Percentiles rank a stretch among this genome's conserved stretches.
Conservation (phyloP, 2,797 vertebrate genomes). For the Neoniphon sammara region DNA sequence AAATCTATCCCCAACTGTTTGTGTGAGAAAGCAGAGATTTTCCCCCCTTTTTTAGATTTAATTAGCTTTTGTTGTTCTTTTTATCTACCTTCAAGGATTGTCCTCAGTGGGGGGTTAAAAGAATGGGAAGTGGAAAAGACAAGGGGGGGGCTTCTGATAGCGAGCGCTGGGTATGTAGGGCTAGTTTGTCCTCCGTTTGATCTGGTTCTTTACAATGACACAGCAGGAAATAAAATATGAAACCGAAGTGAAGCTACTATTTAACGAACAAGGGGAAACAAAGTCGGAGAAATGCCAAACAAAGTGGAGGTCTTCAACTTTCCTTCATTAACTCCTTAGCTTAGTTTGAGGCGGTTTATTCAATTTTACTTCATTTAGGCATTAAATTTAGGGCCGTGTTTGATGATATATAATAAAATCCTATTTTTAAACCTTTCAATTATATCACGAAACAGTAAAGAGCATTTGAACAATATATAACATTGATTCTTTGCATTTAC, state of each 20-base stretch:
- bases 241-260: slow-evolving; percentile 76
- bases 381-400: slow-evolving; percentile 55
- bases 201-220: slow-evolving; percentile 80
- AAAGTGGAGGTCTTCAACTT: slow-evolving; percentile 68
- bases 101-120: slow-evolving; percentile 83
- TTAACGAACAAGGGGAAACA: slow-evolving; percentile 78
- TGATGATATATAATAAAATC: slow-evolving; percentile 70
- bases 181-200: slow-evolving; percentile 81
- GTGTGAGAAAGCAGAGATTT: slow-evolving; percentile 77
- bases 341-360: slow-evolving; percentile 65
- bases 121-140: slow-evolving; percentile 84
- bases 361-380: slow-evolving; percentile 61
- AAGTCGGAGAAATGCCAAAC: slow-evolving; percentile 70
- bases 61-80: slow-evolving; percentile 86
- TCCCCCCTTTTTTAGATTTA: slow-evolving; percentile 82
- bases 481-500: background rate
- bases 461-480: background rate
- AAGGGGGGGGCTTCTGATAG: slow-evolving; percentile 74
- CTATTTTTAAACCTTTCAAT: slow-evolving; percentile 57
- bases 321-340: slow-evolving; percentile 66
- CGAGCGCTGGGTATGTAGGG: slow-evolving; percentile 69
- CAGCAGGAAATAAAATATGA: slow-evolving; percentile 84
- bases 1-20: slow-evolving; percentile 85
- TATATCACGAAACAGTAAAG: slow-evolving; percentile 16
- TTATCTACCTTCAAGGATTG: slow-evolving; percentile 86